A percentile compares a stretch with the other conserved stretches of the same genome.
These are phyloP conservation scores for Neogobius melanostomus DNA, from an alignment of 2,113 vertebrate genomes.

Conservation along the genomic window DNA sequence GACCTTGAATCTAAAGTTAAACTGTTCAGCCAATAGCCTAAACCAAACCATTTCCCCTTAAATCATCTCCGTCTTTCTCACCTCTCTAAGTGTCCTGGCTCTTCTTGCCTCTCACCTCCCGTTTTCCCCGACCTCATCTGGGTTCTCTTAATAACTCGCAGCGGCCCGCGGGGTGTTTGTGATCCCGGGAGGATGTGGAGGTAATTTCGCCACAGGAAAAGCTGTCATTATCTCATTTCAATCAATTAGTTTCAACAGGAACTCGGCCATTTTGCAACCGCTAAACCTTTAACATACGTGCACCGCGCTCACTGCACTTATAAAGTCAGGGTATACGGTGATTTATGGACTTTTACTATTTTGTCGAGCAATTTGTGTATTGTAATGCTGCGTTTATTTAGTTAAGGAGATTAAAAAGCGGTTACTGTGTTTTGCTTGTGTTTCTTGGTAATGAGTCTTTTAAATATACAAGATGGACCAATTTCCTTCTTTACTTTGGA, in stretches of 20 bases:
- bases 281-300: constrained; percentile 6
- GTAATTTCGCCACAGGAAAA: constrained; percentile 68
- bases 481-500: not conserved
- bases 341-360: not conserved
- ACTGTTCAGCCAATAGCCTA: not conserved
- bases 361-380: not conserved
- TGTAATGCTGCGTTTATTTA: not conserved
- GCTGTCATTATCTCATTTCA: constrained; percentile 70
- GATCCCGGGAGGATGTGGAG: constrained; percentile 50
- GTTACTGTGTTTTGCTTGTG: not conserved
- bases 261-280: constrained; percentile 34
- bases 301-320: not conserved
- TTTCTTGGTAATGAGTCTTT: not conserved
- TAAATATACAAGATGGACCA: not conserved
- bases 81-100: not conserved
- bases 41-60: not conserved
- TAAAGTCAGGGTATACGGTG: not conserved
- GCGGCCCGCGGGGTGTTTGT: constrained; percentile 54
- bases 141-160: constrained; percentile 23
- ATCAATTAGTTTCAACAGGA: constrained; percentile 67
- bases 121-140: constrained; percentile 6
- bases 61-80: not conserved
- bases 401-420: not conserved
- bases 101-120: constrained; percentile 9
- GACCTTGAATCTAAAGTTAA: not conserved